Evolutionary conservation across 1,140 invertebrate species (phyloP).

Genomic region (Sarcophaga bullata): DNA sequence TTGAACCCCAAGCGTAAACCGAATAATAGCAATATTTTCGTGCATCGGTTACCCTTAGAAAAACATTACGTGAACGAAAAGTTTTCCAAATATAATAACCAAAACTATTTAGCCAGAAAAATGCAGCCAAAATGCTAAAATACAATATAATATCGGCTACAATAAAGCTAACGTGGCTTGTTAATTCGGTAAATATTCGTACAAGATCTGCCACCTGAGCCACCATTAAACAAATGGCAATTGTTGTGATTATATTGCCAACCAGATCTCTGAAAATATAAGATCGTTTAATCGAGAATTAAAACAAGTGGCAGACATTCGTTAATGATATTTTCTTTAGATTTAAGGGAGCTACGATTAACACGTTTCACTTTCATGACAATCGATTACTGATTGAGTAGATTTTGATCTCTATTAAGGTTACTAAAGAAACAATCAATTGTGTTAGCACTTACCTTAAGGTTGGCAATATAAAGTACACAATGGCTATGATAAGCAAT

Average conservation of each 20-base stretch:
- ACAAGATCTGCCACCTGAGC: constrained; percentile 81
- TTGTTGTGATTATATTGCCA: constrained; percentile 85
- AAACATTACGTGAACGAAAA: constrained; percentile 84
- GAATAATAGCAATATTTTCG: constrained; percentile 88
- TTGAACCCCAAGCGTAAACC: constrained; percentile 80
- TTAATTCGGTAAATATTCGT: constrained; percentile 81
- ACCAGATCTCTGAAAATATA: constrained; percentile 73
- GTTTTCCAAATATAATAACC: constrained; percentile 89
- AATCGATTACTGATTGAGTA: too few relatives aligned
- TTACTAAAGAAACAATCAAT: too few relatives aligned
- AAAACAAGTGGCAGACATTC: too few relatives aligned
- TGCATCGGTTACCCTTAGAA: constrained; percentile 82
- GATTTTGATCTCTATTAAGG: too few relatives aligned
- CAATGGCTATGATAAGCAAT: constrained; percentile 78
- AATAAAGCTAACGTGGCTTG: constrained; percentile 80
- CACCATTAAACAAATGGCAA: constrained; percentile 78
- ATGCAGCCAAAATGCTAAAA: constrained; percentile 78
- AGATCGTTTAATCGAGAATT: background rate
- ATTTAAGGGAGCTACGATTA: too few relatives aligned
- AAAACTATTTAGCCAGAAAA: constrained; percentile 85
- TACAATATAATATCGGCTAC: constrained; percentile 82
- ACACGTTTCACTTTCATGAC: too few relatives aligned
- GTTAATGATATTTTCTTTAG: too few relatives aligned
- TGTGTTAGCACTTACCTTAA: constrained; percentile 69
- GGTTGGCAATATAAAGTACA: constrained; percentile 86